A percentile compares a stretch with the other conserved stretches of the same genome.
Conservation (phyloP, 2,888 invertebrate species). For the Heteromurus nitidus region DNA sequence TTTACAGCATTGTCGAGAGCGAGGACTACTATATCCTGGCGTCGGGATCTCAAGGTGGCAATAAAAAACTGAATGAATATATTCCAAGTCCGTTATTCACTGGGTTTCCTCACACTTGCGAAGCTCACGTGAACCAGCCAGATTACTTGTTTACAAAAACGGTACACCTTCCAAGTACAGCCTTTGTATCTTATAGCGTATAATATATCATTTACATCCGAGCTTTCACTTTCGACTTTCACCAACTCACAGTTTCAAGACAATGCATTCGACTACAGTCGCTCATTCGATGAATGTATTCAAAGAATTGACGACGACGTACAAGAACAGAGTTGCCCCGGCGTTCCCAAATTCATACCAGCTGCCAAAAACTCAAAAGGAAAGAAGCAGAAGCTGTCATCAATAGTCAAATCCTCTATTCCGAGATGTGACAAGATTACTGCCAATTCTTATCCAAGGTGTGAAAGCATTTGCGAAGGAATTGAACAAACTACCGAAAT, state of each 20-base stretch:
- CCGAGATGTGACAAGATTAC: conserved; percentile 12
- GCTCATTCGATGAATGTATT: conserved; percentile 44
- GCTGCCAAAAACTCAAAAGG: not conserved
- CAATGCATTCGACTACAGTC: conserved; percentile 38
- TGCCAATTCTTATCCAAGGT: not conserved
- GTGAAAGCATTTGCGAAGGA: conserved; percentile 18
- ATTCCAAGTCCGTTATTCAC: conserved; percentile 49
- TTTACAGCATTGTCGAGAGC: conserved; percentile 44
- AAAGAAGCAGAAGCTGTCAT: not conserved
- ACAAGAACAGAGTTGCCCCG: conserved; percentile 15
- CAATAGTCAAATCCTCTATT: not conserved
- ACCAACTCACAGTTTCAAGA: conserved; percentile 18
- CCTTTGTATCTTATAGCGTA: not conserved
- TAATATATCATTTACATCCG: no score
- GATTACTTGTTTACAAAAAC: conserved; percentile 11
- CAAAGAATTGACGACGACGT: conserved; percentile 22
- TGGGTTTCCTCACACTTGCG: conserved; percentile 50
- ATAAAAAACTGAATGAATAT: conserved; percentile 11
- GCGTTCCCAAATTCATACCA: conserved; percentile 28
- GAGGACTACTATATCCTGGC: conserved; percentile 28
- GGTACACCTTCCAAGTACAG: not conserved
- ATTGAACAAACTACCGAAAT: not conserved
- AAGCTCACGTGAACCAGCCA: not conserved
- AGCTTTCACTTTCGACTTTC: no score
- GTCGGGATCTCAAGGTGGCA: not conserved